phyloP scores from a whole-genome alignment of 2,888 invertebrate genomes.

The Lasioglossum figueresi region DNA sequence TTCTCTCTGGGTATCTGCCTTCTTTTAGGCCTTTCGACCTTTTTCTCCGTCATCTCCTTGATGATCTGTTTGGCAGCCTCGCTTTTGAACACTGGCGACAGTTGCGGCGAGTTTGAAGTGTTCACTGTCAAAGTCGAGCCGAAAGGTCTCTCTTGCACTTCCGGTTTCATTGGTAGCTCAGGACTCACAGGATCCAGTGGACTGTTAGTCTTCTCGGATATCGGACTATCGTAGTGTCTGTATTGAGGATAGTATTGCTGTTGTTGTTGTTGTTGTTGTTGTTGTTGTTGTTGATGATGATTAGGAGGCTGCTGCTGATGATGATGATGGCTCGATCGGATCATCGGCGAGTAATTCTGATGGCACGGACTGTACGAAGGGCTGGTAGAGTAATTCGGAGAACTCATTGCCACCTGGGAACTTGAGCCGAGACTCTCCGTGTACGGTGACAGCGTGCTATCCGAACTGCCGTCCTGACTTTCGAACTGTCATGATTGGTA shows the following conservation, averaged over 20 bases:
- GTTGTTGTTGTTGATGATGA: background rate
- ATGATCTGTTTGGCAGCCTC: constrained; percentile 94
- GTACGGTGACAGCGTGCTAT: constrained; percentile 80
- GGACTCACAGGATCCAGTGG: constrained; percentile 66
- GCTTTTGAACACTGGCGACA: constrained; percentile 93
- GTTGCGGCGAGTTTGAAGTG: constrained; percentile 84
- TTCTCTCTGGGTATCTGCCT: constrained; percentile 93
- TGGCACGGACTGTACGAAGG: constrained; percentile 79
- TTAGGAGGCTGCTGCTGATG: constrained; percentile 39
- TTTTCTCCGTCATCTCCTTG: constrained; percentile 89
- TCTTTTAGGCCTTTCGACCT: constrained; percentile 84
- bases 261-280: background rate
- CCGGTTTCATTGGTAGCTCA: constrained; percentile 59
- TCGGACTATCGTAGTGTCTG: constrained; percentile 57
- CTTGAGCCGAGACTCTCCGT: constrained; percentile 77
- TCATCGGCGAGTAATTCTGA: constrained; percentile 67
- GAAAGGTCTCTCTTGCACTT: constrained; percentile 65
- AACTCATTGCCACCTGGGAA: constrained; percentile 79
- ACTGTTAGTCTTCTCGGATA: constrained; percentile 54
- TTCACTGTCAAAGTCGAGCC: constrained; percentile 72
- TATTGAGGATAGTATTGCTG: constrained; percentile 54
- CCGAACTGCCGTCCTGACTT: constrained; percentile 78
- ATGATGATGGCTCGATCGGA: constrained; percentile 41
- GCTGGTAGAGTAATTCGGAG: constrained; percentile 78
- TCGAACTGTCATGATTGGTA: constrained; percentile 73